These are phyloP conservation scores for Macroteleia sp. DNA, from an alignment of 2,888 invertebrate genomes.

Conservation along the genomic window DNA sequence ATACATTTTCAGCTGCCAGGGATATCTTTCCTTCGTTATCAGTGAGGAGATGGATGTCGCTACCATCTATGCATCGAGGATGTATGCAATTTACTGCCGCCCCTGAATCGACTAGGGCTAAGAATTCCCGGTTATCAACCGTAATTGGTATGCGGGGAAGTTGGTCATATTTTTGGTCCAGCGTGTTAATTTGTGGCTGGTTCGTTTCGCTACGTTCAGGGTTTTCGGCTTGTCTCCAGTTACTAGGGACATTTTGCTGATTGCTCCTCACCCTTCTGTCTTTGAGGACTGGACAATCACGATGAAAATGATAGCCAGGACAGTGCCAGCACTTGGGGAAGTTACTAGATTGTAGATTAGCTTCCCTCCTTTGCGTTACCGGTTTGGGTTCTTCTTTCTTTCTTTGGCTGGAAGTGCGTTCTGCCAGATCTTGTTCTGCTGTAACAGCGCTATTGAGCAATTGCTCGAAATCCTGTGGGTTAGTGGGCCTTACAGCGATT, in stretches of 20 bases:
- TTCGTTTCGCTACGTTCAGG: too few relatives aligned
- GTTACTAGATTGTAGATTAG: too few relatives aligned
- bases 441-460: too few relatives aligned
- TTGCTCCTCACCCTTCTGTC: too few relatives aligned
- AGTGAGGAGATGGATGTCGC: not conserved
- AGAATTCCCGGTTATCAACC: not conserved
- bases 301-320: slow-evolving; percentile 13
- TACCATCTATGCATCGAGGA: not conserved
- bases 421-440: too few relatives aligned
- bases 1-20: not conserved
- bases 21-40: not conserved
- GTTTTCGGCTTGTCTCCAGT: too few relatives aligned
- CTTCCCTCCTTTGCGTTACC: too few relatives aligned
- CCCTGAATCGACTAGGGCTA: slow-evolving; percentile 39
- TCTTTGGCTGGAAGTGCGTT: too few relatives aligned
- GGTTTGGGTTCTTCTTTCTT: too few relatives aligned
- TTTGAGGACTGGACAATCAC: not conserved
- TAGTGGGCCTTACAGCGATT: too few relatives aligned
- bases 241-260: too few relatives aligned
- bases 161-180: not conserved
- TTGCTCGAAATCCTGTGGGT: too few relatives aligned
- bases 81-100: slow-evolving; percentile 41
- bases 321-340: slow-evolving; percentile 28
- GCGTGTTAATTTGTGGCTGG: not conserved
- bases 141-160: not conserved